Percentiles rank a stretch among this genome's conserved stretches.
Evolutionary conservation across 2,797 vertebrate species (phyloP).

Genomic region (Lemur catta): DNA sequence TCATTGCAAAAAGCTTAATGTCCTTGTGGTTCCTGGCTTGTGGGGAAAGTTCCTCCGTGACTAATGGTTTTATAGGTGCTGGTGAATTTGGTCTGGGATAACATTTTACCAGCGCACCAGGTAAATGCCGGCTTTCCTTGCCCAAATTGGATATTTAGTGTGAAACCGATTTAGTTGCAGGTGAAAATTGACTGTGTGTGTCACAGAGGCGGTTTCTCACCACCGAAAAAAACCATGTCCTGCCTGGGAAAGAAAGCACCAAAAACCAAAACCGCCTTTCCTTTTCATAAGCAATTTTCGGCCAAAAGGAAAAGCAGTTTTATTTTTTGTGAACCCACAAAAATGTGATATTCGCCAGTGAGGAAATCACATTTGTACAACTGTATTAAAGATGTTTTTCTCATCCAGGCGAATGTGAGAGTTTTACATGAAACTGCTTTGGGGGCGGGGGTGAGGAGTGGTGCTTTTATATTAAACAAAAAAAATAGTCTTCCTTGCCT

Average conservation of each 20-base stretch:
- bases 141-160: constrained; percentile 27
- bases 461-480: not conserved
- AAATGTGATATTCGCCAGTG: constrained; percentile 72
- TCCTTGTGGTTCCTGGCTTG: not conserved
- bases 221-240: not conserved
- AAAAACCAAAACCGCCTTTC: constrained; percentile 51
- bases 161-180: constrained; percentile 29
- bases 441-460: not conserved
- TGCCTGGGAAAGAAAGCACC: constrained; percentile 19
- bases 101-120: not conserved
- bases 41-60: not conserved
- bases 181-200: constrained; percentile 54
- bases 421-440: not conserved
- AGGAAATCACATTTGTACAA: constrained; percentile 71
- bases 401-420: constrained; percentile 49
- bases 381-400: constrained; percentile 64
- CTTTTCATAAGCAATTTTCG: constrained; percentile 63
- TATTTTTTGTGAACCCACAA: constrained; percentile 76
- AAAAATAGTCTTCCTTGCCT: not conserved
- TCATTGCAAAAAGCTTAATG: not conserved
- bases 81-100: not conserved
- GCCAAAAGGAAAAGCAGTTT: constrained; percentile 69
- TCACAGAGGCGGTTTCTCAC: constrained; percentile 33
- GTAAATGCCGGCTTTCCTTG: not conserved
- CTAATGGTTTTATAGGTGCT: not conserved